phyloP scores from a whole-genome alignment of 2,888 invertebrate genomes.

The Brachyptera risi region DNA sequence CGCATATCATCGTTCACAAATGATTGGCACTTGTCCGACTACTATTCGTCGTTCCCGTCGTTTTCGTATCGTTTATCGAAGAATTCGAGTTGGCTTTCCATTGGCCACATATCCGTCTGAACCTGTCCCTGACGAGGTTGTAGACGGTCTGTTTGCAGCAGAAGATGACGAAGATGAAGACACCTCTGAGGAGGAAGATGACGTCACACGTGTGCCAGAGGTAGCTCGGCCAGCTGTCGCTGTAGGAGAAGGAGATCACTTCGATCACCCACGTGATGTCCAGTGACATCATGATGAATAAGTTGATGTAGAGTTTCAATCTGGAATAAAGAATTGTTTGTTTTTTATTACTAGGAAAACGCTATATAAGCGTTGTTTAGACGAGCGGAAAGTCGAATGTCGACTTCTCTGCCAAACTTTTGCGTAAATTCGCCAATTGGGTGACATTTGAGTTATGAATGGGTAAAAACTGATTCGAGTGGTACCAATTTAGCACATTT shows the following conservation, averaged over 20 bases:
- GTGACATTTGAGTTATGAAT: no score
- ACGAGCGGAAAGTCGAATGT: no score
- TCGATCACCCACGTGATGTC: slow-evolving; percentile 36
- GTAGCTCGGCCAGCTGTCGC: slow-evolving; percentile 20
- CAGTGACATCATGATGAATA: slow-evolving; percentile 35
- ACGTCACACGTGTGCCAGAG: slow-evolving; percentile 34
- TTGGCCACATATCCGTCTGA: background rate
- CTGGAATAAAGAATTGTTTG: slow-evolving; percentile 29
- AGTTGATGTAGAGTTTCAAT: slow-evolving; percentile 34
- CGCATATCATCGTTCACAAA: no score
- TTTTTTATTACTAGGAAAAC: no score
- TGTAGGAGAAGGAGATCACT: slow-evolving; percentile 32
- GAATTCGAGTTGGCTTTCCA: background rate
- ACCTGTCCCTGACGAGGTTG: background rate
- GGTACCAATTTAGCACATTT: no score
- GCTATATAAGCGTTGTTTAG: no score
- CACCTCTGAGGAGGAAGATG: slow-evolving; percentile 35
- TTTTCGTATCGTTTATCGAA: background rate
- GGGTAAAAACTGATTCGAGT: no score
- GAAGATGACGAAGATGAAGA: slow-evolving; percentile 37
- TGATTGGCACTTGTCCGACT: background rate
- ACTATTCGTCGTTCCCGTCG: background rate
- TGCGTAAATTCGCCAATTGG: no score
- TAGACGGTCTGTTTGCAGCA: slow-evolving; percentile 35
- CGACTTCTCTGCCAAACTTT: no score